These are phyloP conservation scores for Suillia variegata DNA, from an alignment of 2,888 invertebrate genomes.

Conservation along the genomic window DNA sequence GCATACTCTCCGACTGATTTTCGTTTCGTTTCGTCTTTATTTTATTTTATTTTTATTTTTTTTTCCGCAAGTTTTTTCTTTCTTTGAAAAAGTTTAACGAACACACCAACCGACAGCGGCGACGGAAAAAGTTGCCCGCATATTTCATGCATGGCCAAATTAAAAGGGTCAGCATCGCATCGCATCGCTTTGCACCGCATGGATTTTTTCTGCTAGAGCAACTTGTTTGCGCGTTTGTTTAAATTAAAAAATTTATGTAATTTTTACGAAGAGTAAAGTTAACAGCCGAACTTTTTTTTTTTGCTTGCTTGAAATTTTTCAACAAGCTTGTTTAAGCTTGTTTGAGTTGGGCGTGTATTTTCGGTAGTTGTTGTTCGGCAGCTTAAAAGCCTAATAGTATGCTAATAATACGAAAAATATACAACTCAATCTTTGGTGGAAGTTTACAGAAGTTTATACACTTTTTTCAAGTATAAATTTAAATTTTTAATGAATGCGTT, in stretches of 20 bases:
- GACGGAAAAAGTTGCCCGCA: constrained; percentile 1
- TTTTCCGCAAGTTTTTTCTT: not conserved
- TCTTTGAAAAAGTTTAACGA: too few species aligned
- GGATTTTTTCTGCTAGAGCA: not conserved
- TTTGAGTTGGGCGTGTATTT: constrained; percentile 11
- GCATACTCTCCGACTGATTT: constrained; percentile 6
- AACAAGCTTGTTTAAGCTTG: not conserved
- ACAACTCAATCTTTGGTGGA: too few species aligned
- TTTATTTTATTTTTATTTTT: not conserved
- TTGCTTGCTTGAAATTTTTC: not conserved
- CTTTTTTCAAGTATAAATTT: not conserved
- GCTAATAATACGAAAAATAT: not conserved
- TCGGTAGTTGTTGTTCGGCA: not conserved
- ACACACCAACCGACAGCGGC: too few species aligned
- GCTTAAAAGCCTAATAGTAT: not conserved
- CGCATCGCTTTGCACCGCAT: not conserved
- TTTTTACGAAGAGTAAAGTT: constrained; percentile 11
- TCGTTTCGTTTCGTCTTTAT: not conserved
- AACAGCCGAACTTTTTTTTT: constrained; percentile 3
- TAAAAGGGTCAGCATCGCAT: not conserved
- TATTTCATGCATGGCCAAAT: constrained; percentile 1
- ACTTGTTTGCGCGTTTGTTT: not conserved
- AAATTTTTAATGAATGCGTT: not conserved
- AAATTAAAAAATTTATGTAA: constrained; percentile 3
- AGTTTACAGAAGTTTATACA: too few species aligned